Evolutionary conservation across 2,113 vertebrate genomes (phyloP), one percentile per base, ranked within the genome.

Genomic region (Dasypus novemcinctus): DNA sequence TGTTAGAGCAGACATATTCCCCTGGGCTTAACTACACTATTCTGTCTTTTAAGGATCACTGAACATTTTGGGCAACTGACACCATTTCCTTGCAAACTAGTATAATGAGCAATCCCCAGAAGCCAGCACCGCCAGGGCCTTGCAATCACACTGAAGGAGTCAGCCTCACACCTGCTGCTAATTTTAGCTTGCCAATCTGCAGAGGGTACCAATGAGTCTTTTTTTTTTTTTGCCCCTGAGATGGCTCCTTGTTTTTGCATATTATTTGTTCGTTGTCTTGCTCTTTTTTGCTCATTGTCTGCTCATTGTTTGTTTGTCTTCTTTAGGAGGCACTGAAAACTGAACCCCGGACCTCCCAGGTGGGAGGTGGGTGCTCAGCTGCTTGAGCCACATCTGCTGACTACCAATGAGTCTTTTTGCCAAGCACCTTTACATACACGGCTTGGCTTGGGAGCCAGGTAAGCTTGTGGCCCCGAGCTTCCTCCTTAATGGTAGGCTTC

Each of bases 31-130:
- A 25, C 96, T 85, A 68, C 61, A 69, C 12, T 66, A 87, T 87
- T 92, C 76, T 96, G 57, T 93, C 95, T 95, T 94, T 76, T 89
- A 91, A 94, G 96, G 92, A 75, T 92, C 95, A 81, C 94, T 93
- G 76, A 82, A 84, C 75, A 95, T 84, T 90, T 84, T 33, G 63
- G 91, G 84, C 79, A 80, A 87, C 92, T 76, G 96, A 91, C 74
- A 87, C 36, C 25, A 5, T 89, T 95, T 76, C 59, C 71, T 66
- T 52, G 64, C 49, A 68, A 93, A 71, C 63, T 87, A 41, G 87
- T 69, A 18, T 95, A 71, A 18, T 54, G 74, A 83, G 92, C 83
- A 91, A 95, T 94, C 87, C 75, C 83, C 46, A 21, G 79, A 69
- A 93, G 57, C 59, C 64, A 9, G 20, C 31, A 64, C 90, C 75